Base-by-base conservation (phyloP, 2,797 vertebrate genomes). In the Intellagama lesueurii region DNA sequence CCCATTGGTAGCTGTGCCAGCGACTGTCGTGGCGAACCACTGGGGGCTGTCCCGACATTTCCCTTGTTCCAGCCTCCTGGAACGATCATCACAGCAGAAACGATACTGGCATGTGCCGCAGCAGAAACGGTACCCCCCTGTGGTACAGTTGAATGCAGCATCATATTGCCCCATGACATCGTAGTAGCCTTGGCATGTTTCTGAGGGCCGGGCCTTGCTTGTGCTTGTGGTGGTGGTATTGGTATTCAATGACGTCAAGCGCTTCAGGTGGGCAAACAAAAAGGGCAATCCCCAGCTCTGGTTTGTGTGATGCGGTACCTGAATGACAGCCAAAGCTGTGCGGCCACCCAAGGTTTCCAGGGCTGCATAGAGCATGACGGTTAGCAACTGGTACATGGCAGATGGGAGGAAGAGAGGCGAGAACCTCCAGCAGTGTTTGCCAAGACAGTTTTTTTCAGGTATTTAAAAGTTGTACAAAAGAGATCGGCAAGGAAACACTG, bases 101-200 rank as follows among this genome's bases (percentile, higher is more conserved):
- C 98, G 98, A 91, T 98, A 98, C 91, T 98, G 98, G 94, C 98
- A 99, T 2, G 98, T 99, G 56, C 98, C 98, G 26, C 98, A 99
- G 95, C 98, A 99, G 96, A 96, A 98, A 91, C 98, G 95, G 95
- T 97, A 99, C 86, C 96, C 96, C 90, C 98, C 98, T 22, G 98
- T 98, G 95, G 98, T 98, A 95, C 98, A 99, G 96, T 99, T 99
- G 96, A 99, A 99, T 66, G 98, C 96, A 78, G 96, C 96, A 94
- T 99, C 98, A 60, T 98, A 98, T 88, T 99, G 98, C 90, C 98
- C 98, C 98, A 98, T 99, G 30, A 99, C 98, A 0, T 99, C 98
- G 80, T 98, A 99, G 91, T 99, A 99, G 66, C 98, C 98, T 44
- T 97, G 97, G 90, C 98, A 99, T 56, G 97, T 97, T 60, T 99